phyloP scores from a whole-genome alignment of 2,797 vertebrate species.

The Coregonus ussuriensis region DNA sequence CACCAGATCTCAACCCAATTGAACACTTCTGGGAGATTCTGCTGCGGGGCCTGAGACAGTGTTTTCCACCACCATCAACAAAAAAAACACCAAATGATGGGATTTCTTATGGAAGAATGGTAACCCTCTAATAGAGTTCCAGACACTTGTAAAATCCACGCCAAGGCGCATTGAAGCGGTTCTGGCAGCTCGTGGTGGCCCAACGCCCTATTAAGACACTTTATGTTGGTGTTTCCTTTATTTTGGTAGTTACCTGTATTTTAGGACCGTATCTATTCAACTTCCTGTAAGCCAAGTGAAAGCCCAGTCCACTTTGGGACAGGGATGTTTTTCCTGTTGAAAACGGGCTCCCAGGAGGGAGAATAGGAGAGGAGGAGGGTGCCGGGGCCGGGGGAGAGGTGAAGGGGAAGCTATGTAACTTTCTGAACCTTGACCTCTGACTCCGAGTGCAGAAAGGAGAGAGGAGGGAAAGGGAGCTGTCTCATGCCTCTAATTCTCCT shows the following conservation, averaged over 20 bases:
- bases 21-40: too few relatives aligned
- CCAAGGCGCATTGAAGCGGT: too few relatives aligned
- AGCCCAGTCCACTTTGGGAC: neutral
- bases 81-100: too few relatives aligned
- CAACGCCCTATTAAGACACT: too few relatives aligned
- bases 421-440: conserved; percentile 1
- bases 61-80: too few relatives aligned
- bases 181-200: too few relatives aligned
- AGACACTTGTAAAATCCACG: too few relatives aligned
- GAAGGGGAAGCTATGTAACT: conserved; percentile 11
- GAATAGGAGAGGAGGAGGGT: neutral
- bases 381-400: neutral
- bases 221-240: too few relatives aligned
- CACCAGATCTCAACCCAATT: too few relatives aligned
- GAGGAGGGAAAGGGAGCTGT: neutral
- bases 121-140: too few relatives aligned
- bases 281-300: neutral
- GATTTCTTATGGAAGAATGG: too few relatives aligned
- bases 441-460: neutral
- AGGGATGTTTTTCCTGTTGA: neutral
- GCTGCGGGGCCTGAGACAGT: too few relatives aligned
- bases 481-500: neutral
- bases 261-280: neutral
- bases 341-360: neutral
- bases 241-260: neutral